These are phyloP conservation scores for Clanis bilineata DNA, from an alignment of 2,888 invertebrate species.

Conservation along the genomic window DNA sequence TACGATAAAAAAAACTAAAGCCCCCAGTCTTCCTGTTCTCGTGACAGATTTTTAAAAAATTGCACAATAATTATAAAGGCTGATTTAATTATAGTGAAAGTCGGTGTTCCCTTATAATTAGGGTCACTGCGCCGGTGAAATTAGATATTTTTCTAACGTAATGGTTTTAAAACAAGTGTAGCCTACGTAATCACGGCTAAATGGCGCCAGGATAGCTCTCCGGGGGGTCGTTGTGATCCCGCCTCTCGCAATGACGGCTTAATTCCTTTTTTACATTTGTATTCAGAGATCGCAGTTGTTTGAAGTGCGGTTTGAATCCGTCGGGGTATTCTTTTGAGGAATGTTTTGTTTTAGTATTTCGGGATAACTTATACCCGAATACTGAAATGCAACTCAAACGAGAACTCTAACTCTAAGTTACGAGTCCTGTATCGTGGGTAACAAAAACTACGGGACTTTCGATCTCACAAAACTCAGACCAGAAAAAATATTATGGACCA, in stretches of 20 bases:
- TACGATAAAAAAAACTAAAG: no score
- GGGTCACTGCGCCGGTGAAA: neutral
- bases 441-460: no score
- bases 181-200: slow-evolving; percentile 29
- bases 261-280: slow-evolving; percentile 20
- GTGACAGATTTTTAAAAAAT: neutral
- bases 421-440: no score
- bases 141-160: slow-evolving; percentile 10
- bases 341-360: neutral
- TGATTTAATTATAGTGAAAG: neutral
- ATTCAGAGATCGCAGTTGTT: neutral
- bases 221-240: slow-evolving; percentile 22
- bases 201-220: slow-evolving; percentile 30
- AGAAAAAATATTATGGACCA: no score
- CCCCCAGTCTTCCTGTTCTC: no score
- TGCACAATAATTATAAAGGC: neutral
- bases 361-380: neutral
- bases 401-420: no score
- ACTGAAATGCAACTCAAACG: no score
- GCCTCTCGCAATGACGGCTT: slow-evolving; percentile 22
- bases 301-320: slow-evolving; percentile 4
- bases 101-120: neutral
- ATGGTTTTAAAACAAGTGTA: slow-evolving; percentile 10
- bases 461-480: no score
- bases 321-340: neutral